Evolutionary conservation across 2,113 vertebrate genomes (phyloP), one percentile per base, ranked within the genome.

Genomic region (Hippocampus guttulatus): DNA sequence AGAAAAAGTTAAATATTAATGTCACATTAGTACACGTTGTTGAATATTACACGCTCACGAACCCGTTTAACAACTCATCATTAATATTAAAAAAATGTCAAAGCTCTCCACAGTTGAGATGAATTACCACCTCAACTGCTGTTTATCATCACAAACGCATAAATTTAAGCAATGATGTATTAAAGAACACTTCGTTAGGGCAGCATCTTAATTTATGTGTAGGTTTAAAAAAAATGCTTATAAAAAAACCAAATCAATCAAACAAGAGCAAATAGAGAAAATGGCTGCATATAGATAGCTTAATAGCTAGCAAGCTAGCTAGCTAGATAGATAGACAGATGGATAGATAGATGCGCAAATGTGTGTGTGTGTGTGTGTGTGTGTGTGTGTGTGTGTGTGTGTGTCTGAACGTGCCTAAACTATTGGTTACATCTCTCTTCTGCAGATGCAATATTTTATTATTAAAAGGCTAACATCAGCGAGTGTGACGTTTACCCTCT

Each of bases 401-500:
- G n/a, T 23, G n/a, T 8, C 21, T 54, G n/a, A 54, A 54, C 20
- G n/a, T 10, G 21, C 20, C 21, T n/a, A 54, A n/a, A 8, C 20
- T 55, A 55, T 55, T 23, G 10, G 23, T 58, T 58, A 14, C 23
- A 58, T 58, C 57, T 69, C 45, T 69, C 11, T 38, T 45, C 9
- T 23, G 61, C 51, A 20, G 25, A 55, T 25, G 14, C 12, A 33
- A 43, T 38, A 12, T 60, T 60, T 64, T 40, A 51, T 11, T 38
- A 47, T 64, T 61, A 27, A 63, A 11, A 5, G 55, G 1, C 43
- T 5, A 30, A 30, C 41, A n/a, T 51, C 4, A 20, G 8, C 12
- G 51, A 25, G 40, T 72, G 15, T 69, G 38, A 71, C 62, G 74
- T 47, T 83, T 88, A 99, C 97, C 95, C 96, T 93, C 84, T 99